Conservation (phyloP, 2,888 invertebrate genomes). For the Patella caerulea region DNA sequence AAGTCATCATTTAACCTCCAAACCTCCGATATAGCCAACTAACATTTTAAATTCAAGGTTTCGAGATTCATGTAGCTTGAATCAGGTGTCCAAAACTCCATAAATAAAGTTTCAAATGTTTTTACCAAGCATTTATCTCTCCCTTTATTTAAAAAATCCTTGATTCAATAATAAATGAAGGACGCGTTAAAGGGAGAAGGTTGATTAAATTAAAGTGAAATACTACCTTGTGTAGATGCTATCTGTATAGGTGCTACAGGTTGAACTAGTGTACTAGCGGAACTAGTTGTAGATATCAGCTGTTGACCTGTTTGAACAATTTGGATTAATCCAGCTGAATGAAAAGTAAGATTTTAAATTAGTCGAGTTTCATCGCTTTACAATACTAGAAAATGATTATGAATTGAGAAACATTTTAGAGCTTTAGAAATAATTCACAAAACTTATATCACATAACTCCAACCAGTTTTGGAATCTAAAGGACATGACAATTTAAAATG, state of each 20-base stretch:
- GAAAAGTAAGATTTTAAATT: slow-evolving; percentile 1
- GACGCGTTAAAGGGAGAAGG: not conserved
- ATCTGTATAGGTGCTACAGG: slow-evolving; percentile 32
- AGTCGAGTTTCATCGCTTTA: not conserved
- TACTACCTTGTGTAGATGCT: not conserved
- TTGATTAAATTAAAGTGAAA: not conserved
- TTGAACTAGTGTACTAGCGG: slow-evolving; percentile 27
- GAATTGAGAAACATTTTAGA: not conserved
- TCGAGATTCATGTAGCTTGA: not conserved
- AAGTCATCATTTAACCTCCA: no score
- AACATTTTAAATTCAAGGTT: no score
- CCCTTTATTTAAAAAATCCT: not conserved
- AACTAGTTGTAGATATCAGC: slow-evolving; percentile 55
- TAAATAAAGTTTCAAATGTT: not conserved
- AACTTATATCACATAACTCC: not conserved
- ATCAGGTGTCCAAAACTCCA: slow-evolving; percentile 10
- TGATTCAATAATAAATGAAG: not conserved
- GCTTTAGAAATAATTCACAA: not conserved
- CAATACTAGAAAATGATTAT: not conserved
- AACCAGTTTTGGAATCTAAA: no score
- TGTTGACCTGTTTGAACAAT: slow-evolving; percentile 83
- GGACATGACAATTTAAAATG: no score
- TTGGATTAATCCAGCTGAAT: slow-evolving; percentile 74
- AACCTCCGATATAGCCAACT: no score
- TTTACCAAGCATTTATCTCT: not conserved